Evolutionary conservation across 2,888 invertebrate genomes (phyloP).

Genomic region (Nemurella pictetii): DNA sequence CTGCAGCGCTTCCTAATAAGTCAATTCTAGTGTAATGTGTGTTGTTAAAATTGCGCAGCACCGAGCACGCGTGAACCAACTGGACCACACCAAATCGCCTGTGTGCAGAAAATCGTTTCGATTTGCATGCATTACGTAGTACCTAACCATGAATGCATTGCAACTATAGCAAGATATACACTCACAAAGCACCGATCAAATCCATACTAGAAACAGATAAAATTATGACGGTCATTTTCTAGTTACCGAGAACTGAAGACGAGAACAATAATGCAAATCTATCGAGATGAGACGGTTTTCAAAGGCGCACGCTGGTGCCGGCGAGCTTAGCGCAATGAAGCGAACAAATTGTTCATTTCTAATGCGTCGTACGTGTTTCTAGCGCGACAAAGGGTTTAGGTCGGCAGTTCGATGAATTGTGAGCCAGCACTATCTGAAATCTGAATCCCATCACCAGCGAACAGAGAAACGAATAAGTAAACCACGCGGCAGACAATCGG

Average conservation of each 20-base stretch:
- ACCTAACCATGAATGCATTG: background rate
- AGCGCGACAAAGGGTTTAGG: background rate
- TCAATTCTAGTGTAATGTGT: background rate
- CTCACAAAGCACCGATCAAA: background rate
- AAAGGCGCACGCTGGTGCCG: background rate
- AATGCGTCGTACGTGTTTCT: background rate
- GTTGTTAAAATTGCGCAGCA: background rate
- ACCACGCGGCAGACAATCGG: too few species aligned
- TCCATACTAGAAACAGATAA: background rate
- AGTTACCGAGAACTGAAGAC: background rate
- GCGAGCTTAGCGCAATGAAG: background rate
- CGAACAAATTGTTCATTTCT: slow-evolving; percentile 8
- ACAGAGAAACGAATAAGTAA: too few species aligned
- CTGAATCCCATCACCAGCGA: background rate
- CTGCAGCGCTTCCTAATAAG: background rate
- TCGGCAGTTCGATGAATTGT: slow-evolving; percentile 1
- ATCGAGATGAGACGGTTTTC: background rate
- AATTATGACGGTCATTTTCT: background rate
- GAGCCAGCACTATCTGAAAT: slow-evolving; percentile 4
- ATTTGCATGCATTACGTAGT: background rate
- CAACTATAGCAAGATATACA: background rate
- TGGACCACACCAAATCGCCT: background rate
- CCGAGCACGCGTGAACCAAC: background rate
- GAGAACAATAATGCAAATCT: background rate
- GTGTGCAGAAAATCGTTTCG: background rate